These are phyloP conservation scores for Eunapius fragilis DNA, from an alignment of 37 sponge, comb jelly and placozoan species.

Conservation along the genomic window DNA sequence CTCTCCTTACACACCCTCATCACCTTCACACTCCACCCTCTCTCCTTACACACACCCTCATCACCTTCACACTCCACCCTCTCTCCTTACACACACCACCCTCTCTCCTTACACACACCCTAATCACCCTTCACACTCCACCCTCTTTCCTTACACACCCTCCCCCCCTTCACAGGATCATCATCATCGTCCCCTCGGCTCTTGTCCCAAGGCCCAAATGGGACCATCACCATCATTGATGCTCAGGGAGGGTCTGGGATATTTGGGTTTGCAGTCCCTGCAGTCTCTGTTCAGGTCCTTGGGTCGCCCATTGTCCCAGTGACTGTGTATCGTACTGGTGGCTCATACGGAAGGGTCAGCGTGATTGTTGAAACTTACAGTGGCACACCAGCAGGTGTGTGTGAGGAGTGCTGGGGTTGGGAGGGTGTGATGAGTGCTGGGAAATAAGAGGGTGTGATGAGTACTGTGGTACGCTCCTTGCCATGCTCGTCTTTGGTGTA, in stretches of 20 bases:
- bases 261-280: conserved; percentile 50
- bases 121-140: background rate
- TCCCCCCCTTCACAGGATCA: background rate
- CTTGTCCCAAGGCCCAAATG: conserved; percentile 10
- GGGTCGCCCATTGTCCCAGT: conserved; percentile 17
- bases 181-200: conserved; percentile 53
- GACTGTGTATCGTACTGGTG: conserved; percentile 26
- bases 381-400: conserved; percentile 8
- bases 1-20: background rate
- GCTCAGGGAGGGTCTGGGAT: conserved; percentile 74
- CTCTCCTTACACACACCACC: background rate
- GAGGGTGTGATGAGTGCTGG: background rate
- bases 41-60: background rate
- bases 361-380: conserved; percentile 34
- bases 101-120: background rate
- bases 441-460: background rate
- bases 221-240: conserved; percentile 64
- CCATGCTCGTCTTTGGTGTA: background rate
- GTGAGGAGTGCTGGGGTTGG: background rate
- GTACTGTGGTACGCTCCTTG: no score
- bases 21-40: background rate
- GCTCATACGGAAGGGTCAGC: conserved; percentile 40
- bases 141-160: background rate
- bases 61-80: background rate
- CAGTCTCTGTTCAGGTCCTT: conserved; percentile 28